A percentile compares a stretch with the other conserved stretches of the same genome.
Evolutionary conservation across 2,888 invertebrate species (phyloP).

Genomic region (Cyaniris semiargus): DNA sequence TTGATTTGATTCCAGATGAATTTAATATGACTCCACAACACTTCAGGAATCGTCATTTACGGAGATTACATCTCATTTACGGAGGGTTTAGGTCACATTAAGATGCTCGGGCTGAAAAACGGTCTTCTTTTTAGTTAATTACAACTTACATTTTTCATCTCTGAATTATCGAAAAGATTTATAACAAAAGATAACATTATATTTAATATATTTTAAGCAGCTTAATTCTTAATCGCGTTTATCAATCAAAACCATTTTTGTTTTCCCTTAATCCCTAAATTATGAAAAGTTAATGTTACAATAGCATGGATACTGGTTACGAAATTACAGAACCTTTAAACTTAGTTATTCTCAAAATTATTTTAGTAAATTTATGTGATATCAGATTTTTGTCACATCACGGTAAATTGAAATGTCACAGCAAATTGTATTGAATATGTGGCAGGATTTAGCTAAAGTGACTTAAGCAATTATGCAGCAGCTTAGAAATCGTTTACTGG

Average conservation of each 20-base stretch:
- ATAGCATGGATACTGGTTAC: not conserved
- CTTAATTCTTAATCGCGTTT: not conserved
- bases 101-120: not conserved
- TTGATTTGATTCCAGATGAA: too few relatives aligned
- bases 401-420: not conserved
- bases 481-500: not conserved
- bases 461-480: not conserved
- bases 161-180: not conserved
- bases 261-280: not conserved
- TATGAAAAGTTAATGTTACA: not conserved
- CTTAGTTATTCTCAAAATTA: not conserved
- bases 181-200: not conserved
- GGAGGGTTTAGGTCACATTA: not conserved
- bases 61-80: not conserved
- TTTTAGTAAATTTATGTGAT: not conserved
- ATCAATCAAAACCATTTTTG: not conserved
- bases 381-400: not conserved
- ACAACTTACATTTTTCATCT: not conserved
- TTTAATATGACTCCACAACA: not conserved
- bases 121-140: not conserved
- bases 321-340: not conserved
- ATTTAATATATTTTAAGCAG: not conserved
- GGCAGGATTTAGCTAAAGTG: not conserved
- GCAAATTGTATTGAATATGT: slow-evolving; percentile 6
- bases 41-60: not conserved